Evolutionary conservation across 2,113 vertebrate species (phyloP).

Genomic region (Ciconia stormi): DNA sequence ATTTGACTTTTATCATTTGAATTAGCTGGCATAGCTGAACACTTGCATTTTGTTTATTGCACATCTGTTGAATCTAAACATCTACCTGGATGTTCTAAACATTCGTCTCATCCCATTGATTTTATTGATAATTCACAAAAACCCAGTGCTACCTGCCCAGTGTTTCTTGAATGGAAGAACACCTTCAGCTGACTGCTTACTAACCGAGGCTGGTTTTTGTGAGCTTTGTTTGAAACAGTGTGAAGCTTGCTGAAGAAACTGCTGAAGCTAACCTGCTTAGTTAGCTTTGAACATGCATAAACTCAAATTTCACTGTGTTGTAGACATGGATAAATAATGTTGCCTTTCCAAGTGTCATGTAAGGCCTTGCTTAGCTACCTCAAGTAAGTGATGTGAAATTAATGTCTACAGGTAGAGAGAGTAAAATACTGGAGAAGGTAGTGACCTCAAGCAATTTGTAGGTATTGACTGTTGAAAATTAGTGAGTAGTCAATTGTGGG

Average conservation of each 20-base stretch:
- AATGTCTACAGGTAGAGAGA: neutral
- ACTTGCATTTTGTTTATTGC: neutral
- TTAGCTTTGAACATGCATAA: neutral
- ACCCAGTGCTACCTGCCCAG: neutral
- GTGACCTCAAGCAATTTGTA: neutral
- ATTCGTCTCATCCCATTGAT: neutral
- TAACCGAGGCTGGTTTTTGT: accelerated
- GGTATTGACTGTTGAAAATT: neutral
- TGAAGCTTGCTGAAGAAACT: neutral
- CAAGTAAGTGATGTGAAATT: neutral
- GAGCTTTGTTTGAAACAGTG: neutral
- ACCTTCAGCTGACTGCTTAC: neutral
- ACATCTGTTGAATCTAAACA: neutral
- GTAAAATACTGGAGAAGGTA: neutral
- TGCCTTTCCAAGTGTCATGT: neutral
- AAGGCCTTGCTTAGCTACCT: neutral
- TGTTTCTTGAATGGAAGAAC: neutral
- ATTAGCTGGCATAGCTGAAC: neutral
- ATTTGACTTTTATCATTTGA: neutral
- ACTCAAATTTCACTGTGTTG: neutral
- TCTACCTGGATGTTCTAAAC: neutral
- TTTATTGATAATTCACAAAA: neutral
- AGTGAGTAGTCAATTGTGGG: neutral
- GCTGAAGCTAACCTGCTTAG: neutral
- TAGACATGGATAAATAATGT: accelerated